A percentile compares a stretch with the other conserved stretches of the same genome.
These are phyloP conservation scores for Brachypteracias leptosomus DNA, from an alignment of 2,113 vertebrate genomes.

Conservation along the genomic window DNA sequence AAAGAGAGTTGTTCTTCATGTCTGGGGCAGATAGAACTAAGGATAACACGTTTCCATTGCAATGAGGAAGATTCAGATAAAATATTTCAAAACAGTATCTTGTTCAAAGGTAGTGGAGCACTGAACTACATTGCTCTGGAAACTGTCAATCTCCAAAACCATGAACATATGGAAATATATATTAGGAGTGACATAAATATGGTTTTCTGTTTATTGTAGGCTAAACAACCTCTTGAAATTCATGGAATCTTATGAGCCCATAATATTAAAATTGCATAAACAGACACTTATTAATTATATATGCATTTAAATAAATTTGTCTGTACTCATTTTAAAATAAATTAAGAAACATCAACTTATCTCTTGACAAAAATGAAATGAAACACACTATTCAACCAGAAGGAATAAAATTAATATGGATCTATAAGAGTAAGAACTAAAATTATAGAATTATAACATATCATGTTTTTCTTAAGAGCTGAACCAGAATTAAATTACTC, in stretches of 20 bases:
- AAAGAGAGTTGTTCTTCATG: background rate
- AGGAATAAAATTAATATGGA: background rate
- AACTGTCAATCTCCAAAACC: background rate
- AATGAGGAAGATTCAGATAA: background rate
- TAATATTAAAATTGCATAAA: conserved; percentile 12
- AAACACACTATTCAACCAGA: background rate
- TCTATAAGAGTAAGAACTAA: background rate
- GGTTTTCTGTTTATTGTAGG: background rate
- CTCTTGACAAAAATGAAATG: background rate
- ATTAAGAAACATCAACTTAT: background rate
- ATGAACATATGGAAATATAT: background rate
- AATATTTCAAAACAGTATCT: background rate
- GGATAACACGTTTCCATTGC: background rate
- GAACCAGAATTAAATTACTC: conserved; percentile 29
- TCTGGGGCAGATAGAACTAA: background rate
- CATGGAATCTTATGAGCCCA: background rate
- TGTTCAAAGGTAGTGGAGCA: background rate
- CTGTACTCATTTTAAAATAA: background rate
- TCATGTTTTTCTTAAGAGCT: background rate
- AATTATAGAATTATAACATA: background rate
- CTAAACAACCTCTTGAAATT: conserved; percentile 4
- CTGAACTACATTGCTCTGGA: background rate
- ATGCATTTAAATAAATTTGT: conserved; percentile 15
- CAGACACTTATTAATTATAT: background rate
- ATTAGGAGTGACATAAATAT: background rate